Evolutionary conservation across 2,888 invertebrate species (phyloP), one percentile per base, ranked within the genome.

Genomic region (Pristionchus arcanus): DNA sequence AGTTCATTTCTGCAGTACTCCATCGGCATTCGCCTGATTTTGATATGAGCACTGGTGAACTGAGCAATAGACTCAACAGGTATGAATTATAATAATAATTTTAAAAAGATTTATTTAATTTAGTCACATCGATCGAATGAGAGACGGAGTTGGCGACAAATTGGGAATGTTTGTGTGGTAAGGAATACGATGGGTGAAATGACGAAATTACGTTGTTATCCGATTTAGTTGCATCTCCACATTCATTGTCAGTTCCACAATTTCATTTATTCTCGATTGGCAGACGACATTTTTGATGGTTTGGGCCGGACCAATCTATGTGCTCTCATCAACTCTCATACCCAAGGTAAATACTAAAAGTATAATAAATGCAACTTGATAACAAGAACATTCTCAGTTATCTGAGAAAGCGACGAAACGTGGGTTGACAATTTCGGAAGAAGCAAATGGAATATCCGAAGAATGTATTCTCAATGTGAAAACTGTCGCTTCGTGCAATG

Each of bases 381-480:
- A 34, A 71, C 31, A 71, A 31, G 37, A 13, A 28, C 3, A 25
- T 71, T 71, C 21, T 77, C 42, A 81, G 81, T 7, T 81, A 25
- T 49, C 81, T 11, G 81, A 49, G 11, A 81, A 81, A 16, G 25
- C 81, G n/a, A 53, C 81, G 3, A 42, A 81, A 28, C 53, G 49
- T 13, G 49, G 53, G 5, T n/a, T 81, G 19, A 2, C 49, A 42
- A 81, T 85, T 31, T 55, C 68, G 0, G 87, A 87, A 49, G 87
- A 87, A 34, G 87, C 68, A 19, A 87, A 87, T 87, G 87, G 87
- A 68, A 66, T 87, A 42, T 42, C 68, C 15, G 87, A 87, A 42
- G 87, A 87, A 19, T 49, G 87, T 49, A 87, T 87, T 31, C 37
- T 68, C 31, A 87, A 87, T 49, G 87, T 87, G 42, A 87, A 87